Percentiles rank a stretch among this genome's conserved stretches.
Conservation (phyloP, 2,888 invertebrate genomes). For the Caenorhabditis afra region DNA sequence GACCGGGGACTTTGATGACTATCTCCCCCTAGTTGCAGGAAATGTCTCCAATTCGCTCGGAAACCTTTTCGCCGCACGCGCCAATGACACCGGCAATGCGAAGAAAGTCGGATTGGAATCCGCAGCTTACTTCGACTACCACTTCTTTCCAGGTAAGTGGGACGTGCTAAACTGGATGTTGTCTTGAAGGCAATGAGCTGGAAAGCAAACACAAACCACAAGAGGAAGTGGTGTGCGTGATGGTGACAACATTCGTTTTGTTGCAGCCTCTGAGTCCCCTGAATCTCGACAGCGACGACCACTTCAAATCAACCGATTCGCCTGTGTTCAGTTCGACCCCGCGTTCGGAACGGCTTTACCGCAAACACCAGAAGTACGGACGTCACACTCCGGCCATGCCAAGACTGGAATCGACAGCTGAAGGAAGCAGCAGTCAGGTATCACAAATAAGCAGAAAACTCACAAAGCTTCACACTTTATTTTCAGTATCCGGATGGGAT, state of each 20-base stretch:
- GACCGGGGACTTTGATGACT: conserved; percentile 15
- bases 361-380: conserved; percentile 35
- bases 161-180: not conserved
- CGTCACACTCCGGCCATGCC: conserved; percentile 23
- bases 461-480: too few species aligned
- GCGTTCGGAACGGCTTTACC: conserved; percentile 32
- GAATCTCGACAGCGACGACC: conserved; percentile 4
- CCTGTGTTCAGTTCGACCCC: conserved; percentile 40
- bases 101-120: conserved; percentile 45
- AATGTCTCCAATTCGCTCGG: conserved; percentile 59
- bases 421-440: conserved; percentile 45
- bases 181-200: conserved; percentile 3
- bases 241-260: conserved; percentile 2
- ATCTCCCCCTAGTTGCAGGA: conserved; percentile 55
- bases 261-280: conserved; percentile 41
- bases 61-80: conserved; percentile 25
- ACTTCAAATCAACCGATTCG: conserved; percentile 24
- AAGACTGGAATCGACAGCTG: conserved; percentile 44
- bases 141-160: conserved; percentile 48
- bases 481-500: conserved; percentile 21
- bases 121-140: conserved; percentile 56
- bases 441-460: not conserved
- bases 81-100: conserved; percentile 41
- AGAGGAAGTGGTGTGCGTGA: not conserved
- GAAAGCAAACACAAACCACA: not conserved